Evolutionary conservation across 2,113 vertebrate species (phyloP).

Genomic region (Sinocyclocheilus maitianheensis): DNA sequence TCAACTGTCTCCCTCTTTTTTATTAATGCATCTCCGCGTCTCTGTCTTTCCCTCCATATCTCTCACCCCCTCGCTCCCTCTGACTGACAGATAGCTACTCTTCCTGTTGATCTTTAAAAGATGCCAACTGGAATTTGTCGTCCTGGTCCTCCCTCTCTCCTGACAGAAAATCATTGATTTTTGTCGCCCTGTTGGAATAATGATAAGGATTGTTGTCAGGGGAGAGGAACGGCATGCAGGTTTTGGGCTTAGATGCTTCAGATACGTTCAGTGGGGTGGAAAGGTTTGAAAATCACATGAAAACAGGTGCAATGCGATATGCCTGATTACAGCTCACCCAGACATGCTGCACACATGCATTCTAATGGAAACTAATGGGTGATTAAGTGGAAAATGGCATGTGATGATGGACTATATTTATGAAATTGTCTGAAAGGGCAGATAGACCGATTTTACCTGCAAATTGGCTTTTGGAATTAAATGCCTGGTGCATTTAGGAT

Average conservation of each 20-base stretch:
- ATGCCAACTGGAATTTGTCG: constrained; percentile 54
- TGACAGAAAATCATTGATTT: constrained; percentile 58
- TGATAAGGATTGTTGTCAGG: constrained; percentile 64
- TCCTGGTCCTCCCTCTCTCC: constrained; percentile 22
- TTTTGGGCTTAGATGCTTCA: neutral
- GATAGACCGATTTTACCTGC: neutral
- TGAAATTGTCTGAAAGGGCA: neutral
- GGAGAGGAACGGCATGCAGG: constrained; percentile 40
- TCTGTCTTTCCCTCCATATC: neutral
- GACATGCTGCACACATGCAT: constrained; percentile 74
- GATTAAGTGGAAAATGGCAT: constrained; percentile 82
- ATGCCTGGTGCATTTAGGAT: neutral
- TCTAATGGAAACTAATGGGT: constrained; percentile 79
- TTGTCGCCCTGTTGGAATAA: constrained; percentile 75
- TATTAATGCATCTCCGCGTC: constrained; percentile 31
- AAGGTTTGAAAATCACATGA: constrained; percentile 40
- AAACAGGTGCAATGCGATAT: constrained; percentile 22
- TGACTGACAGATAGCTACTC: constrained; percentile 42
- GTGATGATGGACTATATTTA: constrained; percentile 58
- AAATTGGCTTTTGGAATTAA: constrained; percentile 18
- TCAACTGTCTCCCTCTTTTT: constrained; percentile 24
- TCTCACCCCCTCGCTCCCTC: constrained; percentile 14
- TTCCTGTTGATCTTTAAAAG: constrained; percentile 52
- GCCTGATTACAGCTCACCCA: constrained; percentile 44
- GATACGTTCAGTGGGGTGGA: constrained; percentile 58